Conservation (phyloP, 1,140 invertebrate species). For the Drosophila quadrilineata region DNA sequence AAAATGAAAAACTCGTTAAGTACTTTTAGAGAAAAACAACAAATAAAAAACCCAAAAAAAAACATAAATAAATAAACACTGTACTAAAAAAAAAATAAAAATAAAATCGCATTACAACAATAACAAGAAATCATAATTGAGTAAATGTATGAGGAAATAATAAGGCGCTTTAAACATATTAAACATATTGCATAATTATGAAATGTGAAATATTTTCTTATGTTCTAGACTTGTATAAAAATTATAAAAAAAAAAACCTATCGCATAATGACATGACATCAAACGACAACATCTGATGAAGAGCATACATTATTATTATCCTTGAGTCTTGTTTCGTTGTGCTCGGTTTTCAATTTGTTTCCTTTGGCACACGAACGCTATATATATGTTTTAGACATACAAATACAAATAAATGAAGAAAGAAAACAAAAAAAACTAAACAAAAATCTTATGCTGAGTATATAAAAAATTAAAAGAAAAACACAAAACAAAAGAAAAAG, state of each 20-base stretch:
- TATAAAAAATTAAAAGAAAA: conserved; percentile 50
- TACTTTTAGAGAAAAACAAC: conserved; percentile 71
- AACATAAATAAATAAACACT: conserved; percentile 62
- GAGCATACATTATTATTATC: conserved; percentile 27
- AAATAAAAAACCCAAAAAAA: conserved; percentile 59
- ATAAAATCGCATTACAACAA: conserved; percentile 6
- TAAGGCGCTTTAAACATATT: conserved; percentile 72
- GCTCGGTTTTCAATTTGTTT: conserved; percentile 57
- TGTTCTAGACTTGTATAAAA: conserved; percentile 73
- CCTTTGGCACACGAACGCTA: conserved; percentile 40
- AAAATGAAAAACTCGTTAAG: conserved; percentile 78
- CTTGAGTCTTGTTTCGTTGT: conserved; percentile 64
- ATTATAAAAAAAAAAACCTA: conserved; percentile 40
- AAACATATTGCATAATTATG: conserved; percentile 63
- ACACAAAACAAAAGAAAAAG: conserved; percentile 21
- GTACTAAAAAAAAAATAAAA: conserved; percentile 35
- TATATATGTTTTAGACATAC: conserved; percentile 45
- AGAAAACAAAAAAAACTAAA: conserved; percentile 46
- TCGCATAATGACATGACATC: conserved; percentile 49
- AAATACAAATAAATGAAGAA: conserved; percentile 55
- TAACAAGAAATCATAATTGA: conserved; percentile 5
- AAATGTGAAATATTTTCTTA: conserved; percentile 75
- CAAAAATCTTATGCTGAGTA: conserved; percentile 77
- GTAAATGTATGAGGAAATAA: conserved; percentile 23
- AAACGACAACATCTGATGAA: conserved; percentile 9